Conservation (phyloP, 1,140 invertebrate genomes). For the Hyles euphorbiae region DNA sequence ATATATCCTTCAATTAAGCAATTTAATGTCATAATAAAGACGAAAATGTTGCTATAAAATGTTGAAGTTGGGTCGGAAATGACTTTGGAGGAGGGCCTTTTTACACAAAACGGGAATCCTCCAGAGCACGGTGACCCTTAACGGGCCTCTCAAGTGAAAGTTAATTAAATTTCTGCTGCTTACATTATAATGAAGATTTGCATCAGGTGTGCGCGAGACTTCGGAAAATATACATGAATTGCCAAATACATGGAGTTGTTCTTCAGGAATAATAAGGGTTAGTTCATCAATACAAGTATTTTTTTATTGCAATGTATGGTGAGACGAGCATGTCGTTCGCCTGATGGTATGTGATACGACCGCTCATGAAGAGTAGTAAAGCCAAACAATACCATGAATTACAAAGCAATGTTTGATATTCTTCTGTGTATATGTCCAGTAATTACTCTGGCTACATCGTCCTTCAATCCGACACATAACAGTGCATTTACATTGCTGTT, state of each 20-base stretch:
- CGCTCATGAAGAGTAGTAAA: no score
- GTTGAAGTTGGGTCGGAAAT: slow-evolving; percentile 34
- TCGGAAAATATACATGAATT: slow-evolving; percentile 11
- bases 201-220: slow-evolving; percentile 23
- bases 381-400: no score
- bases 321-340: no score
- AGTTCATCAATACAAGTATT: no score
- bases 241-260: neutral
- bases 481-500: no score
- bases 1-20: slow-evolving; percentile 31
- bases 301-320: no score
- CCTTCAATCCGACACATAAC: no score
- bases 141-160: slow-evolving; percentile 43
- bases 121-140: slow-evolving; percentile 44
- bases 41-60: slow-evolving; percentile 33
- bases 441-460: no score
- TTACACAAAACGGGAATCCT: slow-evolving; percentile 43
- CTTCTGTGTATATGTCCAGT: no score
- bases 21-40: slow-evolving; percentile 37
- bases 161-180: slow-evolving; percentile 61
- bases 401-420: no score
- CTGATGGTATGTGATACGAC: no score
- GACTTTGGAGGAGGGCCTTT: slow-evolving; percentile 45
- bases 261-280: neutral
- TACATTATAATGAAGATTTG: slow-evolving; percentile 58